phyloP scores from a whole-genome alignment of 2,888 invertebrate genomes.

The Entomobrya multifasciata region DNA sequence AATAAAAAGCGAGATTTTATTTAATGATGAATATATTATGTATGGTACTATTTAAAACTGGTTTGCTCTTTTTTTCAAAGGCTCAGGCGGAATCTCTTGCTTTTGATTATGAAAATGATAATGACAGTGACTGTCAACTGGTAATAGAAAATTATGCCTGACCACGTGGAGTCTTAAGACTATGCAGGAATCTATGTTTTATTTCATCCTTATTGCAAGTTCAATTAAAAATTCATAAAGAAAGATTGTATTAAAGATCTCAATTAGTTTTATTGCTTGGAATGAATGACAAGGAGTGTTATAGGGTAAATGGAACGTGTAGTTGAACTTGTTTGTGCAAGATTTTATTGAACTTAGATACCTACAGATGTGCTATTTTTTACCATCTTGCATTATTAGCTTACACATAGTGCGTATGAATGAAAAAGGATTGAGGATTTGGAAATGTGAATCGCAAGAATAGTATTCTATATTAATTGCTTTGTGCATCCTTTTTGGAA shows the following conservation, averaged over 20 bases:
- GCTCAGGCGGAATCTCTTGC: not conserved
- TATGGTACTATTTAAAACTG: slow-evolving; percentile 45
- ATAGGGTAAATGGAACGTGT: too few species aligned
- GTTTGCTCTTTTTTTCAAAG: slow-evolving; percentile 33
- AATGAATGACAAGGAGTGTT: not conserved
- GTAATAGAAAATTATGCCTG: slow-evolving; percentile 42
- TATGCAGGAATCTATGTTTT: not conserved
- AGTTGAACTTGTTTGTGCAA: too few species aligned
- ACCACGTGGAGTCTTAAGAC: slow-evolving; percentile 19
- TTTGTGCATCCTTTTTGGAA: too few species aligned
- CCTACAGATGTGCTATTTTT: too few species aligned
- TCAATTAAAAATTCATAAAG: slow-evolving; percentile 33
- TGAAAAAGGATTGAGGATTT: too few species aligned
- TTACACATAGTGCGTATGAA: too few species aligned
- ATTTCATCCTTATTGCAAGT: not conserved
- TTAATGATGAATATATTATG: slow-evolving; percentile 61
- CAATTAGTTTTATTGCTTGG: not conserved
- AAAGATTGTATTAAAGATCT: not conserved
- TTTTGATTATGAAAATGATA: slow-evolving; percentile 43
- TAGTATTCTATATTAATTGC: too few species aligned
- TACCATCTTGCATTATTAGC: too few species aligned
- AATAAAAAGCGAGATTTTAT: slow-evolving; percentile 62
- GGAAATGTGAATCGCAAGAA: too few species aligned
- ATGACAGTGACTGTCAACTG: slow-evolving; percentile 43
- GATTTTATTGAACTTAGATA: too few species aligned